These are phyloP conservation scores for Drosophila meridiana DNA, from an alignment of 2,888 invertebrate genomes.

Conservation along the genomic window DNA sequence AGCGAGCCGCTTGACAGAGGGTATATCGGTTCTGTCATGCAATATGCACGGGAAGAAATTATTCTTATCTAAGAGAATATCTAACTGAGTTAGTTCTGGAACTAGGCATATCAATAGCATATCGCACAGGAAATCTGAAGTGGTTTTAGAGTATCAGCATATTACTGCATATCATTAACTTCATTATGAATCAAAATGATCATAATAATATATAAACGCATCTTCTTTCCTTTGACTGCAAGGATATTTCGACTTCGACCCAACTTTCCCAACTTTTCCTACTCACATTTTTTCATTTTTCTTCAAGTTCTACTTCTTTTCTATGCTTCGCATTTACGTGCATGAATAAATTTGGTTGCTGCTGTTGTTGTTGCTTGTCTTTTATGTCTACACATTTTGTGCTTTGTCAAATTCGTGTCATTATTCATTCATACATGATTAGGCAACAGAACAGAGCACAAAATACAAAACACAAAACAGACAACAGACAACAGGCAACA, in stretches of 20 bases:
- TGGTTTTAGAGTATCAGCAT: no score
- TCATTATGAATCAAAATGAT: no score
- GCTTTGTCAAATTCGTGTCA: constrained; percentile 80
- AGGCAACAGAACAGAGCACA: constrained; percentile 55
- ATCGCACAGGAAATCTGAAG: background rate
- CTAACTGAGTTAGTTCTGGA: background rate
- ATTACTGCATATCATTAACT: no score
- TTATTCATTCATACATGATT: constrained; percentile 82
- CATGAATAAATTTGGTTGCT: constrained; percentile 68
- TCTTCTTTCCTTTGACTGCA: background rate
- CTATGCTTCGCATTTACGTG: constrained; percentile 68
- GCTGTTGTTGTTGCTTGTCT: constrained; percentile 47
- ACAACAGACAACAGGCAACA: constrained; percentile 25
- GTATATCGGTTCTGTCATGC: background rate
- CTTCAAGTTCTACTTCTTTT: constrained; percentile 19
- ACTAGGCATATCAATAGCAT: background rate
- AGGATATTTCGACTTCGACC: constrained; percentile 9
- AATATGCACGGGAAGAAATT: no score
- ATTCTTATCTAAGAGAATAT: no score
- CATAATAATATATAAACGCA: background rate
- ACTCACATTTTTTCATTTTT: constrained; percentile 10
- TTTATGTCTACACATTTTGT: constrained; percentile 65
- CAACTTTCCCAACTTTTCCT: constrained; percentile 4
- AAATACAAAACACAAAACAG: constrained; percentile 36
- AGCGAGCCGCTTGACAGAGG: background rate